A percentile compares a stretch with the other conserved stretches of the same genome.
These are phyloP conservation scores for Lasiurus cinereus DNA, from an alignment of 2,113 vertebrate species.

Conservation along the genomic window DNA sequence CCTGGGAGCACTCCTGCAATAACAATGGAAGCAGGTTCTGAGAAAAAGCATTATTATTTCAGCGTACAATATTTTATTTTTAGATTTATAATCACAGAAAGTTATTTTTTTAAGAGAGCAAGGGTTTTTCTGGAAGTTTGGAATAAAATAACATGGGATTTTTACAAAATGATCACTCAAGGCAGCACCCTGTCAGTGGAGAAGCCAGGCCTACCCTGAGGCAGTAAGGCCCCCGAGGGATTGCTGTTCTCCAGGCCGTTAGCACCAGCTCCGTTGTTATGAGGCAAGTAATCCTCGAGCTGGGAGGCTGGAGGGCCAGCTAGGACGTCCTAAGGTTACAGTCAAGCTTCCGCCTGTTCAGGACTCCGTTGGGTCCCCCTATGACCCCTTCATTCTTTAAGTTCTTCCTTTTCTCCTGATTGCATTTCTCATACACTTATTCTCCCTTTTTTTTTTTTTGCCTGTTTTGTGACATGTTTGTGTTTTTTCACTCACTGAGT, in stretches of 20 bases:
- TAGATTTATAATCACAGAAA: not conserved
- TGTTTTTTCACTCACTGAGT: conserved; percentile 62
- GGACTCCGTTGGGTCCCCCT: not conserved
- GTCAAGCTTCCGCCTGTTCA: not conserved
- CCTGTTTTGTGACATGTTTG: conserved; percentile 46
- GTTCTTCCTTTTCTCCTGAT: not conserved
- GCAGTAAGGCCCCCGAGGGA: not conserved
- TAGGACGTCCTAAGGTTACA: not conserved
- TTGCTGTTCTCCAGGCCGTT: not conserved
- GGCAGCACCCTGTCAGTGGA: not conserved
- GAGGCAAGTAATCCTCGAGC: not conserved
- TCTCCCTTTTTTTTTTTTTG: not conserved
- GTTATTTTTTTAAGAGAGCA: not conserved
- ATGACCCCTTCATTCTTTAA: not conserved
- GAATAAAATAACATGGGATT: not conserved
- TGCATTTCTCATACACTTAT: not conserved
- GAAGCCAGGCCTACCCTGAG: not conserved
- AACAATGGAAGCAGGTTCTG: not conserved
- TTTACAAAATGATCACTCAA: not conserved
- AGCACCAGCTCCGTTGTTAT: accelerated
- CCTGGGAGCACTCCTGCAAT: not conserved
- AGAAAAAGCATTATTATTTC: not conserved
- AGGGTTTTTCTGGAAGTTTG: not conserved
- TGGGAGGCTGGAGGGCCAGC: not conserved
- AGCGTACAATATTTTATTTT: conserved; percentile 3